Evolutionary conservation across 2,888 invertebrate genomes (phyloP), one percentile per base, ranked within the genome.

Genomic region (Andrena minutula): DNA sequence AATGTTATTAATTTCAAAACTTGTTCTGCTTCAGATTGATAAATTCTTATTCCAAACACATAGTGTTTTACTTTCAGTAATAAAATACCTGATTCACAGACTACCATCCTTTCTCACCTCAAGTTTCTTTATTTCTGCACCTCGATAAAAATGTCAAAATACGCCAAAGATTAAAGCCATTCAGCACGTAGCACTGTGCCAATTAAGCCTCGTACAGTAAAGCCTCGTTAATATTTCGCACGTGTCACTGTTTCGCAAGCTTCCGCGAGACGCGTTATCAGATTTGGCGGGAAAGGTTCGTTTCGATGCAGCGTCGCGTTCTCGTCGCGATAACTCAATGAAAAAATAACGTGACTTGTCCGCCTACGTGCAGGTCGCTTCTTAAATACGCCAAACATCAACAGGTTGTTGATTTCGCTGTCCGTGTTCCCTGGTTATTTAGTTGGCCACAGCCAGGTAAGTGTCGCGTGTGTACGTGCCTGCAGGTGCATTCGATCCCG

Each of bases 321-420:
- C 51, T 4, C 26, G 26, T 60, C 71, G 49, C 68, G 76, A 58
- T 89, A 86, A 83, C 80, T 82, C 23, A 23, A 86, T 71, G 81
- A 83, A 81, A 76, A 70, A 80, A 77, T 78, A 83, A 69, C 70
- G 64, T 41, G 58, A 71, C 74, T 47, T 26, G 53, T 69, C 65
- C 23, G 64, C 20, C 26, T 10, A 12, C 32, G 51, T 65, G 66
- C 60, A 71, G 26, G 35, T 7, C 35, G 70, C 66, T 89, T 86
- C 89, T 89, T 89, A 89, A 89, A 89, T 84, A 84, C 84, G 79
- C 74, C 64, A 83, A 88, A 85, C 89, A 89, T 89, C 89, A 89
- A 89, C 89, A 89, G 89, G 89, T 89, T 87, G 89, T 89, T 88
- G 85, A 88, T 86, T 86, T 89, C 66, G 63, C 78, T 86, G 83